Evolutionary conservation across 2,797 vertebrate species (phyloP).

Genomic region (Oryzias dopingdopingensis): DNA sequence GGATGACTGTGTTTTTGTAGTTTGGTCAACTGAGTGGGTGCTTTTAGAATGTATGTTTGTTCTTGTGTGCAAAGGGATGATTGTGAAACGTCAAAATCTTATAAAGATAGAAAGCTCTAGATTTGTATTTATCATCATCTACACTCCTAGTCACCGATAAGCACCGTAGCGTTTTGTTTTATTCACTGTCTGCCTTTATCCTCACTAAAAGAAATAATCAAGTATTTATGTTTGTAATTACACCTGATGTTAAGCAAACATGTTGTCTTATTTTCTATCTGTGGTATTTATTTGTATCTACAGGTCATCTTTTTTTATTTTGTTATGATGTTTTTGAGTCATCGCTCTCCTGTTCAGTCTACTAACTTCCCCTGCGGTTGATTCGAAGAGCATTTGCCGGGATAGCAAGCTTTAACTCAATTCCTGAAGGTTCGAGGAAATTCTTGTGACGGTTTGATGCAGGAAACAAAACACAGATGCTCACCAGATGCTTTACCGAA

Average conservation of each 20-base stretch:
- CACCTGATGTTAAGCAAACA: constrained; percentile 73
- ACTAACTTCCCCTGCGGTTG: constrained; percentile 16
- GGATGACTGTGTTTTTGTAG: constrained; percentile 34
- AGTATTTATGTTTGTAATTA: constrained; percentile 86
- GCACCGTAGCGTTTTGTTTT: constrained; percentile 64
- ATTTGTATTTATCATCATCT: constrained; percentile 41
- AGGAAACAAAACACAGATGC: constrained; percentile 61
- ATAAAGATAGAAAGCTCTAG: constrained; percentile 43
- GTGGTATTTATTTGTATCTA: constrained; percentile 86
- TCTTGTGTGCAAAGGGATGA: constrained; percentile 24
- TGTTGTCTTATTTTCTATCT: constrained; percentile 81
- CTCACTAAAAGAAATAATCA: constrained; percentile 78
- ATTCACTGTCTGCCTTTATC: constrained; percentile 73
- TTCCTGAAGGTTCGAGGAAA: constrained; percentile 63
- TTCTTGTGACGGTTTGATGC: constrained; percentile 58
- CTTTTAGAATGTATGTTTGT: constrained; percentile 17
- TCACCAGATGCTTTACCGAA: constrained; percentile 63
- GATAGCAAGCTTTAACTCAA: constrained; percentile 64
- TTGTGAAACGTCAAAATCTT: constrained; percentile 20
- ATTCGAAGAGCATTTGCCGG: constrained; percentile 41
- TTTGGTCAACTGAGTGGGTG: constrained; percentile 27
- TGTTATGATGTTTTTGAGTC: constrained; percentile 37
- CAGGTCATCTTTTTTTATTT: constrained; percentile 61
- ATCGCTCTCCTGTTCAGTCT: constrained; percentile 26
- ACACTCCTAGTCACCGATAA: constrained; percentile 55